phyloP scores from a whole-genome alignment of 2,888 invertebrate genomes.

The Campopleginae sp. region DNA sequence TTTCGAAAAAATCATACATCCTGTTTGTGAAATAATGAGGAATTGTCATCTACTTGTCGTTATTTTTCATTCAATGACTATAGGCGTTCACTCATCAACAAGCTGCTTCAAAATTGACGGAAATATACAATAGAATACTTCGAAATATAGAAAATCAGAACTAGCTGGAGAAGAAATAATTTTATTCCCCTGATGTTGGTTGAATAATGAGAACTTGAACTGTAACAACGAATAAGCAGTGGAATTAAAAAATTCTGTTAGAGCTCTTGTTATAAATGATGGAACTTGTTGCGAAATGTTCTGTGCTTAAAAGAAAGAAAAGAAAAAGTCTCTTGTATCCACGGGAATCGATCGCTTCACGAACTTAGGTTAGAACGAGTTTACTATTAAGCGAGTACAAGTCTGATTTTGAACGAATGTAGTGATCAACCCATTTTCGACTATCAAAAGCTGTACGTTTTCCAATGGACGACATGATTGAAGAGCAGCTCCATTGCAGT shows the following conservation, averaged over 20 bases:
- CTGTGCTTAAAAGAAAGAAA: neutral
- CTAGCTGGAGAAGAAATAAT: neutral
- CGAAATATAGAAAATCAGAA: neutral
- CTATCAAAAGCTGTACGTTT: slow-evolving; percentile 4
- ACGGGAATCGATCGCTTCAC: slow-evolving; percentile 41
- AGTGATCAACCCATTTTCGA: slow-evolving; percentile 55
- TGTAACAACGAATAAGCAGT: slow-evolving; percentile 20
- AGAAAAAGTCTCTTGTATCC: neutral
- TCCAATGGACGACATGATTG: neutral
- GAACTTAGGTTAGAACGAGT: slow-evolving; percentile 47
- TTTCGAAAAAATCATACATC: neutral
- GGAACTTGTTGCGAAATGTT: slow-evolving; percentile 23
- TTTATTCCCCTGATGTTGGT: neutral
- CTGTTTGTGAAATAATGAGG: neutral
- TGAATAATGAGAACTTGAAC: slow-evolving; percentile 29
- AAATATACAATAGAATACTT: neutral
- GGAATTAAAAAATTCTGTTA: neutral
- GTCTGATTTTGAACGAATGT: slow-evolving; percentile 55
- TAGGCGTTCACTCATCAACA: neutral
- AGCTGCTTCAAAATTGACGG: neutral
- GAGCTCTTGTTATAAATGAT: neutral
- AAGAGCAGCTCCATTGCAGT: neutral
- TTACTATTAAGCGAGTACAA: slow-evolving; percentile 60
- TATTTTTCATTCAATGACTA: neutral
- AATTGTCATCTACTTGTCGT: neutral